phyloP scores from a whole-genome alignment of 2,888 invertebrate genomes.

The Epinotia ramella region DNA sequence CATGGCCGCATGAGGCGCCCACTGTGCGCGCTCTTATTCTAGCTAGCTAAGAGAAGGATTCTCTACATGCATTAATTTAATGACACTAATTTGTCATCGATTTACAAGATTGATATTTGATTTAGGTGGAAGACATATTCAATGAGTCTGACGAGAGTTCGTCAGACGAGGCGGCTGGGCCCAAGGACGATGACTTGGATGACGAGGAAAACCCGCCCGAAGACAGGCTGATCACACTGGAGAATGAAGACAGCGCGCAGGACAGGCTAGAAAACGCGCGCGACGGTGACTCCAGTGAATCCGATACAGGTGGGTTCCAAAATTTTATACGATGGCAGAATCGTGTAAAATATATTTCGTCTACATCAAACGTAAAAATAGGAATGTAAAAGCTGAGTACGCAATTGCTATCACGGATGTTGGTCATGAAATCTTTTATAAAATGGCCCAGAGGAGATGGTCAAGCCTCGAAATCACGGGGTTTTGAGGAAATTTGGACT shows the following conservation, averaged over 20 bases:
- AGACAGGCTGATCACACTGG: slow-evolving; percentile 69
- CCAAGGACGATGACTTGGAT: slow-evolving; percentile 71
- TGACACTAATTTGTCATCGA: neutral
- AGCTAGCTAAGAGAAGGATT: neutral
- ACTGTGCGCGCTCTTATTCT: too few relatives aligned
- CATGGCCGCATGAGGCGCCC: too few relatives aligned
- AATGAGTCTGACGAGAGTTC: slow-evolving; percentile 87
- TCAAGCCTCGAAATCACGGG: too few relatives aligned
- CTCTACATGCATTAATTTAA: neutral
- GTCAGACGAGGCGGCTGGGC: slow-evolving; percentile 68
- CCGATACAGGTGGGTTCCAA: slow-evolving; percentile 65
- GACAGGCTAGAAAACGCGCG: slow-evolving; percentile 67
- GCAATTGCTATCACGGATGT: too few relatives aligned
- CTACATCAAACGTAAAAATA: too few relatives aligned
- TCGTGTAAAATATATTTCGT: too few relatives aligned
- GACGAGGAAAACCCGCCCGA: slow-evolving; percentile 79
- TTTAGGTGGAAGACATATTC: slow-evolving; percentile 89
- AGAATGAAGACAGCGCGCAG: slow-evolving; percentile 70
- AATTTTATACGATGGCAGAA: too few relatives aligned
- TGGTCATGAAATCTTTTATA: too few relatives aligned
- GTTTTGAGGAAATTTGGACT: too few relatives aligned
- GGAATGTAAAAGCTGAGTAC: too few relatives aligned
- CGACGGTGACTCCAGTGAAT: slow-evolving; percentile 70
- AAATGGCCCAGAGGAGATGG: too few relatives aligned
- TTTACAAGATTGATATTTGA: slow-evolving; percentile 3